These are phyloP conservation scores for Opisthograptis luteolata DNA, from an alignment of 2,888 invertebrate genomes.

Conservation along the genomic window DNA sequence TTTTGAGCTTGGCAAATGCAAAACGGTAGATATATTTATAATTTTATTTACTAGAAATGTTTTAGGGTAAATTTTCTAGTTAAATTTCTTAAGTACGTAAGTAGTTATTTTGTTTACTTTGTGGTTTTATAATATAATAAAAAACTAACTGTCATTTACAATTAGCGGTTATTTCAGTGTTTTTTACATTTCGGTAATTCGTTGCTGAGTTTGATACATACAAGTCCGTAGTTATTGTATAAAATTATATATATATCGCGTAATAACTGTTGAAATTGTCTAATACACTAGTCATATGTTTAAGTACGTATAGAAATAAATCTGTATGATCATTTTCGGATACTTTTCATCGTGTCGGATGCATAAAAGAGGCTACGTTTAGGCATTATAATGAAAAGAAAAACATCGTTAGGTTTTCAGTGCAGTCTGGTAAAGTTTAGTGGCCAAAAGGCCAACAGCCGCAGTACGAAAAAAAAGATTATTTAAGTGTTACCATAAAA, in stretches of 20 bases:
- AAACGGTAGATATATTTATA: not conserved
- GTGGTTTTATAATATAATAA: not conserved
- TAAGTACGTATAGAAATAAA: slow-evolving; percentile 47
- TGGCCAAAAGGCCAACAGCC: too few species aligned
- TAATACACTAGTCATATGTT: slow-evolving; percentile 56
- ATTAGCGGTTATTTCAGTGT: slow-evolving; percentile 42
- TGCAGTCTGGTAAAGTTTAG: too few species aligned
- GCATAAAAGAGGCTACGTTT: slow-evolving; percentile 27
- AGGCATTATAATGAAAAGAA: too few species aligned
- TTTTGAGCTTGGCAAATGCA: not conserved
- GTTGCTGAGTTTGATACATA: slow-evolving; percentile 52
- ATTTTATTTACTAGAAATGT: not conserved
- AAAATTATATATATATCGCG: slow-evolving; percentile 49
- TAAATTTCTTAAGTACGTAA: not conserved
- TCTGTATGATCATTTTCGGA: slow-evolving; percentile 36
- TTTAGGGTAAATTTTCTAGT: not conserved
- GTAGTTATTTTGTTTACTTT: not conserved
- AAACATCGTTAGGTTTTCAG: too few species aligned
- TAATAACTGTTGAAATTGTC: slow-evolving; percentile 63
- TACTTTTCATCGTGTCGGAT: slow-evolving; percentile 46
- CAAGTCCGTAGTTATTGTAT: slow-evolving; percentile 50
- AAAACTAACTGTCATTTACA: slow-evolving; percentile 41
- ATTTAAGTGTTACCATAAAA: too few species aligned
- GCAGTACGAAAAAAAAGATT: too few species aligned
- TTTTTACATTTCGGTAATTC: slow-evolving; percentile 46